Evolutionary conservation across 2,113 vertebrate species (phyloP).

Genomic region (Rousettus leschenaultii): DNA sequence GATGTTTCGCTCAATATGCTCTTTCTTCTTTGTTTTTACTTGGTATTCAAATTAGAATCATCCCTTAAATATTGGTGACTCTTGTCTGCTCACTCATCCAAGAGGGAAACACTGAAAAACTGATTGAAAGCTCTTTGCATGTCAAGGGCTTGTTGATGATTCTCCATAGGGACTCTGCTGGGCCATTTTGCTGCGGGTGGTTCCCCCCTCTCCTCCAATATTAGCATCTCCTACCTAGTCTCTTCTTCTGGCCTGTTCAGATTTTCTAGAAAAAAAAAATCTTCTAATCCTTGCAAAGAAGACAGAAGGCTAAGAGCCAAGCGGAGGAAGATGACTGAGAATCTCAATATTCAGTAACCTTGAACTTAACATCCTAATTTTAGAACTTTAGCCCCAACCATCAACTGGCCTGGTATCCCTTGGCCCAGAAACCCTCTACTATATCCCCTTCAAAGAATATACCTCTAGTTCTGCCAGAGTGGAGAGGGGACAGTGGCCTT

Average conservation of each 20-base stretch:
- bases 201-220: neutral
- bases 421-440: neutral
- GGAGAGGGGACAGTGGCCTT: neutral
- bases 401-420: neutral
- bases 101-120: neutral
- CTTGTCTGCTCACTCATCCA: neutral
- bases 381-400: neutral
- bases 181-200: neutral
- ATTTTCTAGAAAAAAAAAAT: neutral
- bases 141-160: neutral
- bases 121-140: neutral
- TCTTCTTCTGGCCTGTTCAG: neutral
- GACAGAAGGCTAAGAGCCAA: neutral
- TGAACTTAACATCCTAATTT: neutral
- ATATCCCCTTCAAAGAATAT: neutral
- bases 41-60: neutral
- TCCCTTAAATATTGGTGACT: neutral
- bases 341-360: neutral
- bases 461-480: neutral
- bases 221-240: neutral
- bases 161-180: neutral
- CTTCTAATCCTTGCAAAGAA: neutral
- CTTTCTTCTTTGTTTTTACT: neutral
- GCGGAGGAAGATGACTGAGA: neutral
- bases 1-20: neutral